Conservation (phyloP, 2,888 invertebrate species). For the Plagodis dolabraria region DNA sequence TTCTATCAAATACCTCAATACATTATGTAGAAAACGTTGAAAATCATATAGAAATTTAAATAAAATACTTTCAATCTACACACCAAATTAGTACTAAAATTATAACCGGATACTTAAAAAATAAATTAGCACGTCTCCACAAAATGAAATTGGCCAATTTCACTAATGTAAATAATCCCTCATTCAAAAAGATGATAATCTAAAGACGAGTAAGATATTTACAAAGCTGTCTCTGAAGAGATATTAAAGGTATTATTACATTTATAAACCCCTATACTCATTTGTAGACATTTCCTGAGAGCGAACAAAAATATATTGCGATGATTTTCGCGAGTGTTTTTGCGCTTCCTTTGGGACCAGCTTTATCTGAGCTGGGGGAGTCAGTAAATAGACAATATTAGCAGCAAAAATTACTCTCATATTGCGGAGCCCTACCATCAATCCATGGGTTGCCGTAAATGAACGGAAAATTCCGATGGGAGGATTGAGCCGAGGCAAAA, state of each 20-base stretch:
- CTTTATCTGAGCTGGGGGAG: constrained; percentile 38
- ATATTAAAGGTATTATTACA: constrained; percentile 73
- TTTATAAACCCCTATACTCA: constrained; percentile 54
- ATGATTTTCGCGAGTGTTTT: constrained; percentile 42
- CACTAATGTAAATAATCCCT: constrained; percentile 16
- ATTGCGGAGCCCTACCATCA: constrained; percentile 15
- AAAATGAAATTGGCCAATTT: no score
- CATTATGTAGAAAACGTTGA: no score
- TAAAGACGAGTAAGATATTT: constrained; percentile 57
- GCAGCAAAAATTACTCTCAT: constrained; percentile 41
- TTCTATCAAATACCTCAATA: no score
- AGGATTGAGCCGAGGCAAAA: background rate
- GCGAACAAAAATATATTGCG: constrained; percentile 51
- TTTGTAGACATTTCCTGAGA: constrained; percentile 47
- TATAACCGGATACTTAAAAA: no score
- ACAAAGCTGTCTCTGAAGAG: constrained; percentile 52
- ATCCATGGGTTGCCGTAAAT: constrained; percentile 6
- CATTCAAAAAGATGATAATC: constrained; percentile 53
- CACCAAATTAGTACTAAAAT: no score
- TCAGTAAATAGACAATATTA: constrained; percentile 50
- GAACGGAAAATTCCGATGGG: background rate
- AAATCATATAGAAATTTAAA: no score
- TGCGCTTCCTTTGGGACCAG: constrained; percentile 35
- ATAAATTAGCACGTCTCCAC: no score
- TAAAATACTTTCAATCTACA: no score